Base-by-base conservation (phyloP, 2,888 invertebrate species). In the Omphaloscelis lunosa region DNA sequence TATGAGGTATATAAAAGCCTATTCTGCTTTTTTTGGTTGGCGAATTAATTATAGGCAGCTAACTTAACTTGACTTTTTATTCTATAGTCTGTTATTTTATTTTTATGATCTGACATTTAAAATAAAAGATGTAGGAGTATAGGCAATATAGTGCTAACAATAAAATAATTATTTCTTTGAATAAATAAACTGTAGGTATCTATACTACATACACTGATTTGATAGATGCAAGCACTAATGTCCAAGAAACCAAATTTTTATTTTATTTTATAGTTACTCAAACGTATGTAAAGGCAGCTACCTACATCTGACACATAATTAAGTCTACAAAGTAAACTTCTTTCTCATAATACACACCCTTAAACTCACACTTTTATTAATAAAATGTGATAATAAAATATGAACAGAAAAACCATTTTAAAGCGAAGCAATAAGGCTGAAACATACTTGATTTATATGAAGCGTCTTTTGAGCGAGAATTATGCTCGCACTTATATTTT, bases 391-490 rank as follows among this genome's bases (percentile, higher is more conserved):
- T 91, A 92, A 90, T 94, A 95, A 94, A 94, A 93, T 92, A 91
- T 91, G 90, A 90, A 90, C 88, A 92, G 89, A 92, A 93, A 92
- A 90, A 89, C 87, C 58, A 72, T 91, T 93, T 94, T 90, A 87
- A 90, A 91, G 88, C 89, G 88, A 88, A 88, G 90, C 93, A 94
- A 95, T 95, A 95, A 93, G 88, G 88, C 88, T 89, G 91, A 92
- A 92, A 91, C 92, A 89, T 89, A 67, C 68, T 93, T 96, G 96
- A 96, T 96, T 96, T 96, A 96, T 94, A 94, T 90, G 93, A 92
- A 92, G 92, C 93, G 92, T 92, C 93, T 93, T 93, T 91, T 90
- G 89, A 93, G 91, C 89, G 87, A 89, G 91, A 91, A 93, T 95
- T 94, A 94, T 93, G 94, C 92, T 88, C 92, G 92, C 92, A 94